Evolutionary conservation across 2,113 vertebrate genomes (phyloP), one percentile per base, ranked within the genome.

Genomic region (Corynorhinus townsendii): DNA sequence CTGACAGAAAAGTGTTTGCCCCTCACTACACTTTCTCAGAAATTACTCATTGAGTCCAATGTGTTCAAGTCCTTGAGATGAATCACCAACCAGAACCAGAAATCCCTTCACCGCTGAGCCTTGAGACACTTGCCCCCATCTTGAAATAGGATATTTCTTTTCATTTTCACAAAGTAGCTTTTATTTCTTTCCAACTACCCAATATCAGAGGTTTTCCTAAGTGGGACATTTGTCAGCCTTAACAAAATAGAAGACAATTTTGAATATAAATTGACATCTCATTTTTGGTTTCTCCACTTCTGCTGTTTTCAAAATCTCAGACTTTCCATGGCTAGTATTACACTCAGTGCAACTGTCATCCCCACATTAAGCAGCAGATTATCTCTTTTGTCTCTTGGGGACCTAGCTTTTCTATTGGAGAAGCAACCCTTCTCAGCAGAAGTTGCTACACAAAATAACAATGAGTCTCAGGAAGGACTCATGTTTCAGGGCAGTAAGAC

Each of bases 21-120:
- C 38, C 12, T 96, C 81, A 80, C 40, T 66, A 33, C 22, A 52
- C 80, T 94, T 95, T 90, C 75, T 95, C 86, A 85, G 94, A 96
- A 97, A 95, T 96, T 73, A 95, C 64, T 93, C 81, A 87, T 35
- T 84, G 68, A 94, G 54, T 71, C 90, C 79, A 94, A 88, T 66
- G 88, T 40, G 26, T 56, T 47, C 75, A 56, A 38, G 52, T 71
- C 73, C 43, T 81, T 66, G 59, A 79, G 33, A 72, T 43, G 76
- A 93, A 47, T 75, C 69, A 76, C 47, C 80, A 90, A 49, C 71
- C 47, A 87, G 66, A 91, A 77, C 47, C 76, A 75, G 38, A 81
- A 91, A 56, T 68, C 62, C 79, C 79, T 86, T 59, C 4, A 38
- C 9, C 64, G 24, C 40, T 14, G 45, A 87, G 30, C 45, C 33